Conservation (phyloP, 64 coral and sea anemone genomes). For the Exaiptasia diaphana region DNA sequence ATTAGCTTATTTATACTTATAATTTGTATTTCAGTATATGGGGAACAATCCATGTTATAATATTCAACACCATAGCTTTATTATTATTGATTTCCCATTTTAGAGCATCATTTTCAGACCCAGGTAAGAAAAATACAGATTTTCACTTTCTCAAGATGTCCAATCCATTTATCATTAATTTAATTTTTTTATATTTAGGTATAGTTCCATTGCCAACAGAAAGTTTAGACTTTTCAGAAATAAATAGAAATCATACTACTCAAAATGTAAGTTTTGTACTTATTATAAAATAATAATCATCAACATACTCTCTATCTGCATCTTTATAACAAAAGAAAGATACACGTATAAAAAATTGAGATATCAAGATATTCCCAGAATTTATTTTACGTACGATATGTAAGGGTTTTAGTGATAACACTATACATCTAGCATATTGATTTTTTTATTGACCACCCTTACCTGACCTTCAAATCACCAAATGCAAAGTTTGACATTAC, state of each 20-base stretch:
- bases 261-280: slow-evolving; percentile 47
- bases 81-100: slow-evolving; percentile 79
- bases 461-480: too few species aligned
- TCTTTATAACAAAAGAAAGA: neutral
- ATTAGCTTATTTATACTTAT: neutral
- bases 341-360: too few species aligned
- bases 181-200: slow-evolving; percentile 30
- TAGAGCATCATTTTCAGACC: slow-evolving; percentile 92
- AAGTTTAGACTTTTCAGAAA: slow-evolving; percentile 98
- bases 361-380: too few species aligned
- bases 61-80: slow-evolving; percentile 89
- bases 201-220: slow-evolving; percentile 78
- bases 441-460: too few species aligned
- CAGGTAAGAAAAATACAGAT: slow-evolving; percentile 50
- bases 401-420: too few species aligned
- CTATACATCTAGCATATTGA: too few species aligned
- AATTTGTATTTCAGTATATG: slow-evolving; percentile 65
- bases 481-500: too few species aligned
- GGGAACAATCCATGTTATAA: slow-evolving; percentile 84
- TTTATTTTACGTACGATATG: too few species aligned
- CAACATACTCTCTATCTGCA: neutral
- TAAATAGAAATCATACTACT: slow-evolving; percentile 64
- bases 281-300: neutral
- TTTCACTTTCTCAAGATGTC: neutral
- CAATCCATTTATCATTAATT: neutral